Conservation (phyloP, 2,888 invertebrate species). For the Cyclophora albipunctata region DNA sequence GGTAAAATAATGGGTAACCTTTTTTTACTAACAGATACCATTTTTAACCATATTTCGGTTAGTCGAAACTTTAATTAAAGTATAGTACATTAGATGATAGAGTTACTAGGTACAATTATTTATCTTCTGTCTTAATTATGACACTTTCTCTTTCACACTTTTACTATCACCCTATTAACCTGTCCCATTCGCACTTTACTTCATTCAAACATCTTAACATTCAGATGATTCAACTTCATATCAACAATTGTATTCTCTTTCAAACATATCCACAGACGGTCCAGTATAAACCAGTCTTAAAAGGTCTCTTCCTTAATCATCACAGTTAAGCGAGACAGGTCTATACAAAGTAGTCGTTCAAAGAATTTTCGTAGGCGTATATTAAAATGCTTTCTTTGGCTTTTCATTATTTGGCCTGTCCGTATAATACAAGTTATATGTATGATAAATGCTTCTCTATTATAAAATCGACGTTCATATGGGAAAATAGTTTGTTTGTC, state of each 20-base stretch:
- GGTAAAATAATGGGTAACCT: no score
- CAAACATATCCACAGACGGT: not conserved
- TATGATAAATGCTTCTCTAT: constrained; percentile 56
- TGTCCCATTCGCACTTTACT: not conserved
- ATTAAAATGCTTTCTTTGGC: constrained; percentile 48
- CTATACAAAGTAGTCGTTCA: not conserved
- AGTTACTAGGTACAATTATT: no score
- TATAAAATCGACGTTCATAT: constrained; percentile 45
- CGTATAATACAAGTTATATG: constrained; percentile 46
- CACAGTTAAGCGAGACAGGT: not conserved
- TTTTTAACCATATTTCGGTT: no score
- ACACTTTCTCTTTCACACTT: not conserved
- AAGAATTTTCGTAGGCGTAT: constrained; percentile 55
- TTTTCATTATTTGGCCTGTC: constrained; percentile 67
- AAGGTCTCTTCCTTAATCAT: not conserved
- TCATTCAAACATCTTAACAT: not conserved
- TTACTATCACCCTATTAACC: not conserved
- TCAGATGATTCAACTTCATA: constrained; percentile 1
- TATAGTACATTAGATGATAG: no score
- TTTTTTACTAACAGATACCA: no score
- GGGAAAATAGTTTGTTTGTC: constrained; percentile 47
- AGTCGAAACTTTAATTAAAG: no score
- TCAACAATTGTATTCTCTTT: constrained; percentile 4
- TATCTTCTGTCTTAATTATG: no score
- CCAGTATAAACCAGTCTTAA: not conserved